These are phyloP conservation scores for Ceratina calcarata DNA, from an alignment of 1,140 invertebrate species.

Conservation along the genomic window DNA sequence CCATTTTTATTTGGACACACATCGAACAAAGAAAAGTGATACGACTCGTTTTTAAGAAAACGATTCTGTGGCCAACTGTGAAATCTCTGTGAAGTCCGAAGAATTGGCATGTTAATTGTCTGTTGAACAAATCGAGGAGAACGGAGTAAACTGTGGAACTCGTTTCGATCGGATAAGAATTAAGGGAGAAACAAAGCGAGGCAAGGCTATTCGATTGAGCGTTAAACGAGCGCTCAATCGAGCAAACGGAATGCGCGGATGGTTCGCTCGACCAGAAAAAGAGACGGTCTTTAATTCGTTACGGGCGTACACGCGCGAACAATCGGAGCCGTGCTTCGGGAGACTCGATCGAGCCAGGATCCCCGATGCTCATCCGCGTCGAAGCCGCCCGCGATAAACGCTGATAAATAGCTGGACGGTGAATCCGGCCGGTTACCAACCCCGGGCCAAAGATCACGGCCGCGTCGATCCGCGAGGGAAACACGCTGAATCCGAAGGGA, in stretches of 20 bases:
- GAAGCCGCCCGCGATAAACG: neutral
- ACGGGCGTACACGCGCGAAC: conserved; percentile 5
- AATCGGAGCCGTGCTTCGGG: neutral
- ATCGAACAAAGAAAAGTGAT: too few species aligned
- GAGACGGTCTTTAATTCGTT: conserved; percentile 17
- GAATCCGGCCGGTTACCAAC: conserved; percentile 1
- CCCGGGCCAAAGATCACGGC: neutral
- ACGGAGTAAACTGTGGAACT: neutral
- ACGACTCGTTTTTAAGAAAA: too few species aligned
- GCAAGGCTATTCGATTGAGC: conserved; percentile 15
- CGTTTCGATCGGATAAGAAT: neutral
- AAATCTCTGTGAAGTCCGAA: too few species aligned
- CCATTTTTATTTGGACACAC: too few species aligned
- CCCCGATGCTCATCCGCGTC: conserved; percentile 6
- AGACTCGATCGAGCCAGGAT: too few species aligned
- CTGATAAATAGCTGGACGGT: neutral
- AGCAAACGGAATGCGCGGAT: conserved; percentile 9
- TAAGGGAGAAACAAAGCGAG: neutral
- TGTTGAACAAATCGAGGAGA: too few species aligned
- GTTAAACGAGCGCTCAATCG: conserved; percentile 32
- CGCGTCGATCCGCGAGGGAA: neutral
- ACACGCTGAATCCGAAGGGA: neutral
- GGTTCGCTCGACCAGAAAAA: conserved; percentile 18
- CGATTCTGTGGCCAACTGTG: too few species aligned
- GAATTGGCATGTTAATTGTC: too few species aligned